Evolutionary conservation across 2,797 vertebrate species (phyloP).

Genomic region (Chelidonichthys spinosus): DNA sequence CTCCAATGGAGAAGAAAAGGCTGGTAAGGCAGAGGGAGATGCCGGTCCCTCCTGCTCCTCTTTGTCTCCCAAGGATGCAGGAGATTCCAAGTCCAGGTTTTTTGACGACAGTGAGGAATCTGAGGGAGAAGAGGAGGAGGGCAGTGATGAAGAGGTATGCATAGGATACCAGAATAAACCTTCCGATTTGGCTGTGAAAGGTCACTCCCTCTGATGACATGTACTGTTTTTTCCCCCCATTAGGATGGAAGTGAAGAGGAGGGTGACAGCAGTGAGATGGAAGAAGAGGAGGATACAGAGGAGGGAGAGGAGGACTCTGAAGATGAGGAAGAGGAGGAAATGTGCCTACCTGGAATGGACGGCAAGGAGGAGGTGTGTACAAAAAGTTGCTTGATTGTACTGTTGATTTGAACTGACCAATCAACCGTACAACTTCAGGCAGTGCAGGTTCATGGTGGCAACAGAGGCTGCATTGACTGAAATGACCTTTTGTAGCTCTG

Average conservation of each 20-base stretch:
- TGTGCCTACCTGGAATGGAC: conserved; percentile 98
- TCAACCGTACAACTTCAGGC: not conserved
- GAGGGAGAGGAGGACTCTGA: conserved; percentile 89
- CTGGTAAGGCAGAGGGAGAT: conserved; percentile 87
- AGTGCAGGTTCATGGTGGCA: not conserved
- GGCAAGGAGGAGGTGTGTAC: conserved; percentile 95
- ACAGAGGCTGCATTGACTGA: not conserved
- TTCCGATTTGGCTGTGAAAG: not conserved
- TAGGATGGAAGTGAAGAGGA: conserved; percentile 95
- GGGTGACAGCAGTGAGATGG: conserved; percentile 88
- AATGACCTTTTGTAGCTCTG: not conserved
- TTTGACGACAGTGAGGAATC: conserved; percentile 99
- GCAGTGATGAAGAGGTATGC: conserved; percentile 85
- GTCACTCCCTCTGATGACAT: not conserved
- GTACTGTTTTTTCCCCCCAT: not conserved
- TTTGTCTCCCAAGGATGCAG: conserved; percentile 85
- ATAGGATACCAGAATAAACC: conserved; percentile 7
- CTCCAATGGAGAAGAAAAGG: conserved; percentile 84
- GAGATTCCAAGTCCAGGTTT: conserved; percentile 94
- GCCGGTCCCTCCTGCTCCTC: conserved; percentile 97
- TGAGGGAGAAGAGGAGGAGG: conserved; percentile 91
- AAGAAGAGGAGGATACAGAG: conserved; percentile 85
- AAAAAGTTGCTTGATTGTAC: not conserved
- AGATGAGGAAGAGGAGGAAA: conserved; percentile 87
- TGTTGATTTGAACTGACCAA: not conserved